phyloP scores from a whole-genome alignment of 2,113 vertebrate species.

The Poeciliopsis occidentalis region DNA sequence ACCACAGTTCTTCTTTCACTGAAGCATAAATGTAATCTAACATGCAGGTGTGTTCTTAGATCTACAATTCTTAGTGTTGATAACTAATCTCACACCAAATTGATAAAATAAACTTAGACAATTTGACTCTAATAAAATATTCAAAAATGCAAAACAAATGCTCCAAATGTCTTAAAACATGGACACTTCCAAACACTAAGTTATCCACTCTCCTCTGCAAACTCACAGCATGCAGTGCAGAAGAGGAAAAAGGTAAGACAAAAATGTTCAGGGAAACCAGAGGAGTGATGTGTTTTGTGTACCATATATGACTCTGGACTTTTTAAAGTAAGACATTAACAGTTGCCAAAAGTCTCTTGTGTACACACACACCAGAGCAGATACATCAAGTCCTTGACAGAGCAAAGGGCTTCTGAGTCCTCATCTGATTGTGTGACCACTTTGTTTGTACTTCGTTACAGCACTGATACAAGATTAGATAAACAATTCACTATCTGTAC shows the following conservation, averaged over 20 bases:
- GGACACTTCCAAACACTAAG: neutral
- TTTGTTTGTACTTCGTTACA: constrained; percentile 80
- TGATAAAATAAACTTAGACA: too few relatives aligned
- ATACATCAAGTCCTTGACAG: constrained; percentile 77
- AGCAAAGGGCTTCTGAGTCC: constrained; percentile 66
- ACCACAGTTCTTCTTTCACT: too few relatives aligned
- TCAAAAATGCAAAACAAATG: too few relatives aligned
- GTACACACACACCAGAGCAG: constrained; percentile 55
- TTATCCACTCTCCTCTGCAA: neutral
- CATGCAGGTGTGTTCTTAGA: too few relatives aligned
- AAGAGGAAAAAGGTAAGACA: neutral
- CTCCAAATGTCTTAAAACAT: too few relatives aligned
- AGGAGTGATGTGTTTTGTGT: neutral
- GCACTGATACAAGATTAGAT: constrained; percentile 84
- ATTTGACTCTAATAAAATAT: too few relatives aligned
- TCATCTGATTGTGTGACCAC: constrained; percentile 76
- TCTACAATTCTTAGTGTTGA: neutral
- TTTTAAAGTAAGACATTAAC: neutral
- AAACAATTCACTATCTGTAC: constrained; percentile 73
- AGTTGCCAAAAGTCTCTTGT: constrained; percentile 31
- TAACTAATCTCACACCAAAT: too few relatives aligned
- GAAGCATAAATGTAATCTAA: too few relatives aligned
- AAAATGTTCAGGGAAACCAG: neutral
- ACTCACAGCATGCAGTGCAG: neutral
- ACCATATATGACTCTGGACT: constrained; percentile 19